Evolutionary conservation across 2,888 invertebrate genomes (phyloP), one percentile per base, ranked within the genome.

Genomic region (Polymixis flavicincta): DNA sequence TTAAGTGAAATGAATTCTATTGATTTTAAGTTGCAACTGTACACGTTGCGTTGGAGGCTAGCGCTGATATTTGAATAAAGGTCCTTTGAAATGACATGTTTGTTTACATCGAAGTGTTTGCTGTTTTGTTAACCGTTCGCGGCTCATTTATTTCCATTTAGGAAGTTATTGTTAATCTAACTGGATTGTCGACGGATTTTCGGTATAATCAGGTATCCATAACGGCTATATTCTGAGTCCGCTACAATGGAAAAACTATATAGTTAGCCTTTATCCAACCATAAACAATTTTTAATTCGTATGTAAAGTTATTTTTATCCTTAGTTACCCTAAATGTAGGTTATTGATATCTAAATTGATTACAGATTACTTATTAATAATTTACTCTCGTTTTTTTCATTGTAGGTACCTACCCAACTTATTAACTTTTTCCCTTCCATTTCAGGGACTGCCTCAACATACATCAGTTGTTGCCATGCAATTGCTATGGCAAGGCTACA

Each of bases 1-100:
- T 79, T 81, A 77, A 72, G 71, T 82, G 71, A 82, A 77, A 63
- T 87, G 57, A 80, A 77, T 84, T 75, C 71, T 85, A 80, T 85
- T 81, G 55, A 72, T 78, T 72, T 77, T 69, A 55, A 79, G 48
- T 60, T 73, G 37, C 86, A 76, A 79, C 70, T 72, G 60, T 80
- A 72, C 19, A 64, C 54, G 66, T 65, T 72, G 67, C 66, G 32
- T 45, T 74, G 48, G 22, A 74, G 42, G 28, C 69, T 73, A 59
- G 17, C 50, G 67, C 59, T 59, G 50, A 83, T 77, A 80, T 69
- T 50, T 67, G 25, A 59, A 78, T 59, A 28, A 28, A 78, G 14
- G 59, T 54, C 14, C 13, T 42, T 54, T 42, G 19, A n/a, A 57
- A 28, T 17, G 6, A 42, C 17, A 54, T 14, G 8, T 64, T 50